phyloP scores from a whole-genome alignment of 2,797 vertebrate species.

The Falco columbarius region DNA sequence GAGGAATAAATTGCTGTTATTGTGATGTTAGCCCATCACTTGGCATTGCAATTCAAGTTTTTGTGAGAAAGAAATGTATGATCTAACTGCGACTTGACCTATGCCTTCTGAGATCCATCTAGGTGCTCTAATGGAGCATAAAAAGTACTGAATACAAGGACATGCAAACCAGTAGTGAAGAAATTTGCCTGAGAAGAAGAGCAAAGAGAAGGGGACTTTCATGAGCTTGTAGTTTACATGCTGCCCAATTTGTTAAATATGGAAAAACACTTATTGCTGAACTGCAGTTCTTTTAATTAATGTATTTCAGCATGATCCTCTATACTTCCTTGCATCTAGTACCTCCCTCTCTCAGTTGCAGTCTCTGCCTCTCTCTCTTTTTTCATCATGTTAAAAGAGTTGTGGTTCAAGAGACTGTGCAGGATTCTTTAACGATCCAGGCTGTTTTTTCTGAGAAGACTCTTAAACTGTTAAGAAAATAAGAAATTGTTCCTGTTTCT shows the following conservation, averaged over 20 bases:
- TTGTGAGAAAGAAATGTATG: slow-evolving; percentile 84
- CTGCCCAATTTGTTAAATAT: slow-evolving; percentile 64
- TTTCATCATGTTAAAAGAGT: neutral
- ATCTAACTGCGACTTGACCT: slow-evolving; percentile 86
- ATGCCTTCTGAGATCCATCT: slow-evolving; percentile 79
- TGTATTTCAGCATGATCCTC: neutral
- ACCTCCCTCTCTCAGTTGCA: neutral
- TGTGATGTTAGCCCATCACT: slow-evolving; percentile 86
- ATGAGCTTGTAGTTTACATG: slow-evolving; percentile 48
- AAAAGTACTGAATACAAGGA: slow-evolving; percentile 78
- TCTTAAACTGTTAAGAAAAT: neutral
- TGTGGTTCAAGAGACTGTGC: neutral
- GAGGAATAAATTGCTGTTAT: slow-evolving; percentile 86
- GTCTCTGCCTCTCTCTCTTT: neutral
- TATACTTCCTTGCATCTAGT: neutral
- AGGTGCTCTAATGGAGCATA: slow-evolving; percentile 84
- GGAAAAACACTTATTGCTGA: slow-evolving; percentile 24
- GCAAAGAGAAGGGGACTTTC: slow-evolving; percentile 55
- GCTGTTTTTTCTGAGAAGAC: slow-evolving; percentile 45
- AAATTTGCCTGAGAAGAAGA: slow-evolving; percentile 74
- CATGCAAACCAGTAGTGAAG: slow-evolving; percentile 76
- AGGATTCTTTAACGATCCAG: slow-evolving; percentile 36
- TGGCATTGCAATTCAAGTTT: slow-evolving; percentile 85
- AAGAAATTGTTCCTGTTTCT: neutral
- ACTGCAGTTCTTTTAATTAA: slow-evolving; percentile 51